Conservation (phyloP, 1,140 invertebrate species). For the Leguminivora glycinivorella region DNA sequence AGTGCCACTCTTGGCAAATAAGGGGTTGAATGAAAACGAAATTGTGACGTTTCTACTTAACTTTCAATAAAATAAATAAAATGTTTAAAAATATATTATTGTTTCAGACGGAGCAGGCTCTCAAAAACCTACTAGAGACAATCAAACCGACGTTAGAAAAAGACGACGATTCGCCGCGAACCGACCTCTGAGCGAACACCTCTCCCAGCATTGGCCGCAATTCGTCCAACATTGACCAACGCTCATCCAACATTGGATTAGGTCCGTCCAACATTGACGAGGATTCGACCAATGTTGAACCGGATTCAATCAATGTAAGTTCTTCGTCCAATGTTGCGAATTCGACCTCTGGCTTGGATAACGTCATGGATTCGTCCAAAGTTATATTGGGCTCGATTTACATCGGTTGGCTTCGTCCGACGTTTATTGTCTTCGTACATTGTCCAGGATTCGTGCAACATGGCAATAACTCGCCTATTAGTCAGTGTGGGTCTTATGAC, state of each 20-base stretch:
- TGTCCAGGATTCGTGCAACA: neutral
- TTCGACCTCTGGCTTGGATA: neutral
- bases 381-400: neutral
- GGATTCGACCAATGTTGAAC: neutral
- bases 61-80: no score
- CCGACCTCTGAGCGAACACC: constrained; percentile 50
- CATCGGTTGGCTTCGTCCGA: neutral
- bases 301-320: neutral
- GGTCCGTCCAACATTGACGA: neutral
- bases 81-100: neutral
- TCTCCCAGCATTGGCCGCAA: neutral
- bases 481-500: neutral
- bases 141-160: constrained; percentile 81
- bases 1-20: no score
- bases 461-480: neutral
- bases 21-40: no score
- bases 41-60: no score
- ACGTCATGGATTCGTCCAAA: neutral
- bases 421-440: neutral
- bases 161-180: constrained; percentile 43
- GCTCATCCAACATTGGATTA: neutral
- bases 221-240: neutral
- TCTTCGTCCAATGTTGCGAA: no score
- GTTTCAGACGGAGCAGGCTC: constrained; percentile 82
- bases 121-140: constrained; percentile 82